A percentile compares a stretch with the other conserved stretches of the same genome.
Conservation (phyloP, 2,888 invertebrate genomes). For the Melieria crassipennis region DNA sequence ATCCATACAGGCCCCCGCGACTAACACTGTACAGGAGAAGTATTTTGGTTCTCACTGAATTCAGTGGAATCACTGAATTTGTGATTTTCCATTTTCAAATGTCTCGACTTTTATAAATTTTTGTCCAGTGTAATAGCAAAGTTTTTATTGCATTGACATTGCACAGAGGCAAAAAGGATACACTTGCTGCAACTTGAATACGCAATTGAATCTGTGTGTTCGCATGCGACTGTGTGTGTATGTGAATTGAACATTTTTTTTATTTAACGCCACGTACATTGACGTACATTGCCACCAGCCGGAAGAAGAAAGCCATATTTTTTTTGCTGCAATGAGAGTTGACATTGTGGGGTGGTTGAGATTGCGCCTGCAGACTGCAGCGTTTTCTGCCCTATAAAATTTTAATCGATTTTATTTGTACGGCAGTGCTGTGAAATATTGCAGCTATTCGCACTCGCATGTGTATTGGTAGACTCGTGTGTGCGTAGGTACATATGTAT, state of each 20-base stretch:
- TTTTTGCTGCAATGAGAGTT: constrained; percentile 19
- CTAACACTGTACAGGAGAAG: no score
- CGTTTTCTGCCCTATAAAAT: no score
- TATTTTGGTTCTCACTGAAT: no score
- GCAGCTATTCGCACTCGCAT: not conserved
- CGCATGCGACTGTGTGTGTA: not conserved
- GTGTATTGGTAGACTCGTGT: not conserved
- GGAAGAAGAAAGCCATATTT: not conserved
- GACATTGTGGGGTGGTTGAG: constrained; percentile 18
- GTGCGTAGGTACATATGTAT: not conserved
- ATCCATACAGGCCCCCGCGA: no score
- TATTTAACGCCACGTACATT: constrained; percentile 18
- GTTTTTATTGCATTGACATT: constrained; percentile 18
- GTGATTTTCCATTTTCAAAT: no score
- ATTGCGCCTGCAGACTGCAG: no score
- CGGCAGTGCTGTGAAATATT: not conserved
- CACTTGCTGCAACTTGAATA: constrained; percentile 21
- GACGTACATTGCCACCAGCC: constrained; percentile 18
- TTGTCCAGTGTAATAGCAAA: no score
- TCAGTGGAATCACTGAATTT: no score
- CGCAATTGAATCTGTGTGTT: constrained; percentile 22
- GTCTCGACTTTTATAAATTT: no score
- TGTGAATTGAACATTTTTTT: constrained; percentile 11
- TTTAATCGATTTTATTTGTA: no score
- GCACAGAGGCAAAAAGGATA: constrained; percentile 23